Base-by-base conservation (phyloP, 2,797 vertebrate genomes). In the Lithobates sylvaticus region DNA sequence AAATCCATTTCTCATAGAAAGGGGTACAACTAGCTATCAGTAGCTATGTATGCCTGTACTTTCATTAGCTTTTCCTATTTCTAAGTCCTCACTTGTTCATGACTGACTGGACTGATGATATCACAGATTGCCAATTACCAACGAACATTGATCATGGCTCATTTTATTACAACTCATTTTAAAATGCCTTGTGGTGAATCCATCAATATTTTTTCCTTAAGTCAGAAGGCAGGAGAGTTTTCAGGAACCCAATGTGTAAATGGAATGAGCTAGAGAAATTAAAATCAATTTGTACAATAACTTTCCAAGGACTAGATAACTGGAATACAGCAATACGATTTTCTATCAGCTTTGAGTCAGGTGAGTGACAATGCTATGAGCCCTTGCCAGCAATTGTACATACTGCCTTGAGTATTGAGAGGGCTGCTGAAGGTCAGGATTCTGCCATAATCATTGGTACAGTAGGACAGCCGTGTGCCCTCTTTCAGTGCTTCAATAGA, bases 401-500 rank as follows among this genome's bases (percentile, higher is more conserved):
- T 18, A n/a, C 58, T 73, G 75, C 81, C 42, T 39, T 83, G 75
- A 75, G 75, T 42, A 67, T 76, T 78, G 44, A 29, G 18, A 84
- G 76, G 76, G 32, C 70, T n/a, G 34, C 21, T 74, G 69, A 87
- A 87, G 86, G 86, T 84, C 81, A 87, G 3, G 21, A 26, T 69
- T 29, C 12, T 39, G 44, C 21, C 68, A 39, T 75, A 87, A 61
- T 83, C 86, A 79, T 79, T 84, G 81, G 76, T 70, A 79, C 42
- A 84, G 64, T 75, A 79, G 76, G 76, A 32, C 32, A 68, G 76
- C 70, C 67, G 44, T 74, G 61, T 83, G 73, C 32, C 86, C 70
- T 69, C 81, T 75, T 78, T 87, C 54, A 74, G 70, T 58, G 23
- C 65, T 50, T 58, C 50, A 42, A 68, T 87, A 44, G 10, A 83